Evolutionary conservation across 92 coral and sea anemone species (phyloP).

Genomic region (Umimayanthus kanabou): DNA sequence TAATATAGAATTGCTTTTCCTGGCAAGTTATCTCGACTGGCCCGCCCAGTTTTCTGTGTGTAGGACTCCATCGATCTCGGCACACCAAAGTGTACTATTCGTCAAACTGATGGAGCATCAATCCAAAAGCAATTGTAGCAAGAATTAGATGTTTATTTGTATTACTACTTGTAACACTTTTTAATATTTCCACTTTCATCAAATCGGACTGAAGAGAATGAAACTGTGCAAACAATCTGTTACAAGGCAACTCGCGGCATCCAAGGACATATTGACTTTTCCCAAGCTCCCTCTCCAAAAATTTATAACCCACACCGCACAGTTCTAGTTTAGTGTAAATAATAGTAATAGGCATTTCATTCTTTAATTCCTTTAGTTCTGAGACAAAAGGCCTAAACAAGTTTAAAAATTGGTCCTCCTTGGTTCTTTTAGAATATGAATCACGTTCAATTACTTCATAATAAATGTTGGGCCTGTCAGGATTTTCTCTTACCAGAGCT

Average conservation of each 20-base stretch:
- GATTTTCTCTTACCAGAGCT: too few species aligned
- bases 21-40: constrained; percentile 29
- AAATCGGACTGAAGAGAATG: constrained; percentile 29
- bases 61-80: constrained; percentile 36
- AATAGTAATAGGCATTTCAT: constrained; percentile 24
- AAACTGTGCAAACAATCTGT: constrained; percentile 43
- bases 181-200: constrained; percentile 18
- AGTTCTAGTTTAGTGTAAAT: constrained; percentile 27
- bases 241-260: constrained; percentile 12
- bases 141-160: not conserved
- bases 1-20: not conserved
- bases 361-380: not conserved
- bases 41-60: constrained; percentile 42
- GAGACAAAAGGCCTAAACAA: too few species aligned
- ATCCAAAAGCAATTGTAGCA: constrained; percentile 39
- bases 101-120: constrained; percentile 26
- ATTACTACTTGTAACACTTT: not conserved
- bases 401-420: too few species aligned
- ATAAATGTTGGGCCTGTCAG: too few species aligned
- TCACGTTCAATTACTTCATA: too few species aligned
- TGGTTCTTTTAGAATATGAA: too few species aligned
- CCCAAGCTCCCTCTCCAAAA: constrained; percentile 22
- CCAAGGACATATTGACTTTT: constrained; percentile 18
- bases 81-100: constrained; percentile 35
- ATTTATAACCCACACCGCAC: constrained; percentile 31